Evolutionary conservation across 2,113 vertebrate genomes (phyloP).

Genomic region (Misgurnus mizolepis): DNA sequence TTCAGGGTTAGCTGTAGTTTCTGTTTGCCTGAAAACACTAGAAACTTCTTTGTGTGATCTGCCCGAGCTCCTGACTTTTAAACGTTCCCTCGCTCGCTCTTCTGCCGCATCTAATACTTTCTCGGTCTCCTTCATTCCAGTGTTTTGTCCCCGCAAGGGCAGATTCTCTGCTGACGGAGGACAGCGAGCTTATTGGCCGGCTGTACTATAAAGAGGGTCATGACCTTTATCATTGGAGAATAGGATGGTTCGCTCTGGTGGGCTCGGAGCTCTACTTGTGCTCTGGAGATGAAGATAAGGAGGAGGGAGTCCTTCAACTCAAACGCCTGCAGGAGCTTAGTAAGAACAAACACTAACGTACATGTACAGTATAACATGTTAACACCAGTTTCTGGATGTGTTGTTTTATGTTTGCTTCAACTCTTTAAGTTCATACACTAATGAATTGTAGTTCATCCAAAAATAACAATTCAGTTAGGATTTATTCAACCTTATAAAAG

Average conservation of each 20-base stretch:
- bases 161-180: constrained; percentile 78
- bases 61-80: constrained; percentile 23
- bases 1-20: constrained; percentile 45
- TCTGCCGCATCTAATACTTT: constrained; percentile 12
- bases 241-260: constrained; percentile 90
- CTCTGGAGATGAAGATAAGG: constrained; percentile 72
- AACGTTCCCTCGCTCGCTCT: constrained; percentile 4
- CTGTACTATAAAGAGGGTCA: constrained; percentile 93
- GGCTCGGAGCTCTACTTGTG: constrained; percentile 84
- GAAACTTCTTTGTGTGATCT: constrained; percentile 46
- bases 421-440: neutral
- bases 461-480: too few relatives aligned
- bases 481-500: too few relatives aligned
- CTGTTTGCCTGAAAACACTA: constrained; percentile 47
- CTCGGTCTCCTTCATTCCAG: constrained; percentile 66
- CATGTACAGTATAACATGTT: neutral
- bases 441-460: too few relatives aligned
- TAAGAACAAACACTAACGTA: constrained; percentile 69
- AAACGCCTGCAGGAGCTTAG: constrained; percentile 93
- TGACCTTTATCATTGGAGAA: constrained; percentile 88
- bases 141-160: constrained; percentile 83
- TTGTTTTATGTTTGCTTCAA: neutral
- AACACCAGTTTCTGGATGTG: neutral
- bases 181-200: constrained; percentile 86
- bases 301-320: constrained; percentile 83